Evolutionary conservation across 2,888 invertebrate genomes (phyloP).

Genomic region (Leptura quadrifasciata): DNA sequence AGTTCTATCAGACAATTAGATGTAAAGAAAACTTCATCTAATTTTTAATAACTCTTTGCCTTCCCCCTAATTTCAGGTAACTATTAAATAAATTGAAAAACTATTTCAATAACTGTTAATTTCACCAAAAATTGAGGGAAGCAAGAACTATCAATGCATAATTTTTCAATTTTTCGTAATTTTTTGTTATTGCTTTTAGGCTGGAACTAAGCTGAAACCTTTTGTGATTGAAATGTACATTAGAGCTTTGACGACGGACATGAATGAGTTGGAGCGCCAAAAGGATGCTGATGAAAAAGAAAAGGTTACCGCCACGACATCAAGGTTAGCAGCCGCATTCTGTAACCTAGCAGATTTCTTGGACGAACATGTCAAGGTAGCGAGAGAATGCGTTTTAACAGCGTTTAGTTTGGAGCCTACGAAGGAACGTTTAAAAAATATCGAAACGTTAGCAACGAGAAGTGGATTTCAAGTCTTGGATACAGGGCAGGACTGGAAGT

Average conservation of each 20-base stretch:
- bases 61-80: too few relatives aligned
- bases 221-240: slow-evolving; percentile 85
- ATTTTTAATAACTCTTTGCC: too few relatives aligned
- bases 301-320: slow-evolving; percentile 76
- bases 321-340: slow-evolving; percentile 79
- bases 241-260: slow-evolving; percentile 84
- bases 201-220: slow-evolving; percentile 75
- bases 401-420: slow-evolving; percentile 86
- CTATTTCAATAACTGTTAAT: too few relatives aligned
- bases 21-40: too few relatives aligned
- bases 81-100: too few relatives aligned
- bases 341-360: slow-evolving; percentile 79
- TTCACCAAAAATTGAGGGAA: too few relatives aligned
- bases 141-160: too few relatives aligned
- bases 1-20: too few relatives aligned
- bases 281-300: slow-evolving; percentile 76
- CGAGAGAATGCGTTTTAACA: slow-evolving; percentile 83
- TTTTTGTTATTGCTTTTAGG: slow-evolving; percentile 59
- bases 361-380: slow-evolving; percentile 78
- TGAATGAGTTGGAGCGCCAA: slow-evolving; percentile 84
- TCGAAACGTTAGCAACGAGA: slow-evolving; percentile 75
- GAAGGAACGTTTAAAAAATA: slow-evolving; percentile 76
- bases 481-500: slow-evolving; percentile 70
- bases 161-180: slow-evolving; percentile 32
- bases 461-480: slow-evolving; percentile 74